Evolutionary conservation across 1,140 invertebrate genomes (phyloP).

Genomic region (Trichonephila inaurata): DNA sequence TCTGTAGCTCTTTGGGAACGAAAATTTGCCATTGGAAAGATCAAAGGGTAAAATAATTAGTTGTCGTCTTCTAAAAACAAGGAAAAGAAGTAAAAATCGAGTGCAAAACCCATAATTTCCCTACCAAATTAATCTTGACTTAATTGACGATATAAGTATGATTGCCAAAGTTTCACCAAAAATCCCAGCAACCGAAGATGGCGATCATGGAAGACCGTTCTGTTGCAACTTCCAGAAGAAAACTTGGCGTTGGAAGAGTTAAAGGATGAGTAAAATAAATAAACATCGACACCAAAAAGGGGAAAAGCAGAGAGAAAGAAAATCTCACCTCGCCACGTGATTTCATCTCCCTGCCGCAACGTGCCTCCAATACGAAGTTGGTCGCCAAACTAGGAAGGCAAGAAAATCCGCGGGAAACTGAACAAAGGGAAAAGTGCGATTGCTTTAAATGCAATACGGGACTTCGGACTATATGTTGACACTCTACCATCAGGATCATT

Average conservation of each 20-base stretch:
- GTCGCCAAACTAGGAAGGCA: not conserved
- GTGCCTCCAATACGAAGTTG: conserved; percentile 14
- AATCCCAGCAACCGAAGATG: not conserved
- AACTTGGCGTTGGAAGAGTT: not conserved
- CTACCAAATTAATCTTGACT: not conserved
- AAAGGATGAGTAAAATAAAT: not conserved
- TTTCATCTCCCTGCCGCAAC: conserved; percentile 1
- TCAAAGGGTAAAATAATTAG: too few relatives aligned
- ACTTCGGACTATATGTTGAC: not conserved
- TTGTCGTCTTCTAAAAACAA: too few relatives aligned
- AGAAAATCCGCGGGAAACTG: not conserved
- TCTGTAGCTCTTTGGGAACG: too few relatives aligned
- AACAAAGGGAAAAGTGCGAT: not conserved
- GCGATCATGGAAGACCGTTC: not conserved
- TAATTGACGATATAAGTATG: not conserved
- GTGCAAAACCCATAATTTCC: not conserved
- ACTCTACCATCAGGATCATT: not conserved
- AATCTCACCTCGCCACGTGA: conserved; percentile 19
- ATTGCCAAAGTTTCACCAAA: not conserved
- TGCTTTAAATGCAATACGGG: not conserved
- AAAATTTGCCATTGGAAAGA: too few relatives aligned
- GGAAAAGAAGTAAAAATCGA: not conserved
- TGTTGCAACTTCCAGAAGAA: not conserved
- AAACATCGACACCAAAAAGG: not conserved
- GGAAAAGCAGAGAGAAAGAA: not conserved